A percentile compares a stretch with the other conserved stretches of the same genome.
phyloP scores from a whole-genome alignment of 2,888 invertebrate species.

The Lucinisca nassula region DNA sequence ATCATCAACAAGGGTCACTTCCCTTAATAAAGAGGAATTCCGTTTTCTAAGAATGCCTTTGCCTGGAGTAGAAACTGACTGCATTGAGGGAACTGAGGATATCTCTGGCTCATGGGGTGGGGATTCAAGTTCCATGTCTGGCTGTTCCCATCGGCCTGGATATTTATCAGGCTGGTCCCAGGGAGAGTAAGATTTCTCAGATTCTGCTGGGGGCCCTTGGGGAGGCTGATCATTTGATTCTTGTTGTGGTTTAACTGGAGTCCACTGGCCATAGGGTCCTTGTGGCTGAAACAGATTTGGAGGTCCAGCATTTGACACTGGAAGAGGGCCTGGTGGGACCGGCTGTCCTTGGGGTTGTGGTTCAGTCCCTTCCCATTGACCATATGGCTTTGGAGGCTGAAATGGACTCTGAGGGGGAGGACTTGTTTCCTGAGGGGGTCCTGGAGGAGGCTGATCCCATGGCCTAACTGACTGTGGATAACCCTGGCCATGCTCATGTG shows the following conservation, averaged over 20 bases:
- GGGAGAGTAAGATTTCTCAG: conserved; percentile 1
- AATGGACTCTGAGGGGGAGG: conserved; percentile 5
- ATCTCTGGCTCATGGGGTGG: conserved; percentile 31
- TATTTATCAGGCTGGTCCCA: conserved; percentile 19
- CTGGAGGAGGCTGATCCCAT: conserved; percentile 27
- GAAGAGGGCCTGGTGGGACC: conserved; percentile 16
- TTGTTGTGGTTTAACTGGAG: conserved; percentile 24
- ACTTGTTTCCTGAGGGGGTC: conserved; percentile 32
- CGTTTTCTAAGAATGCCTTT: conserved; percentile 76
- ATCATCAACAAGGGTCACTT: conserved; percentile 70
- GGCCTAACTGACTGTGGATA: not conserved
- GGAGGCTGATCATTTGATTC: conserved; percentile 1
- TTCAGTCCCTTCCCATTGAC: not conserved
- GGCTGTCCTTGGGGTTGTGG: not conserved
- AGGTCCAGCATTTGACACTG: conserved; percentile 31
- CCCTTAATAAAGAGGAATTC: conserved; percentile 70
- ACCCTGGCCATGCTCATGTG: not conserved
- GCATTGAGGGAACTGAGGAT: conserved; percentile 63
- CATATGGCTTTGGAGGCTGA: not conserved
- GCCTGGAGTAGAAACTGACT: conserved; percentile 59
- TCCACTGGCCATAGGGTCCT: conserved; percentile 1
- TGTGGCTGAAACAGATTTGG: not conserved
- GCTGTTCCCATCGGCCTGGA: conserved; percentile 45
- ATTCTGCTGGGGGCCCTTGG: not conserved
- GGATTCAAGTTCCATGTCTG: conserved; percentile 43